These are phyloP conservation scores for Chondrilla cf. caribensis DNA, from an alignment of 37 sponge, comb jelly and placozoan species.

Conservation along the genomic window DNA sequence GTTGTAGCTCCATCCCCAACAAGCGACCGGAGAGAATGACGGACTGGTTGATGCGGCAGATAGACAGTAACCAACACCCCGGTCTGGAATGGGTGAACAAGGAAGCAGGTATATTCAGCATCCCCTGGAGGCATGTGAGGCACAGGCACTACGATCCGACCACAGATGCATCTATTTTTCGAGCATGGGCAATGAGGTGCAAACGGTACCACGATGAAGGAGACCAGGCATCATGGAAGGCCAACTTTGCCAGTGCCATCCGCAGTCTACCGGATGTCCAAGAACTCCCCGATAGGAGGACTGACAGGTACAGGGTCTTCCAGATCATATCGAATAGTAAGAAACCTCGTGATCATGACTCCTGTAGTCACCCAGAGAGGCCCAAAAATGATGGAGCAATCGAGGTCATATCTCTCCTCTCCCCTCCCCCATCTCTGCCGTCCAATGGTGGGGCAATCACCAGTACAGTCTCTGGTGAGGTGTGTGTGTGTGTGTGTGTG, in stretches of 20 bases:
- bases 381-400: too few relatives aligned
- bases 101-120: conserved; percentile 17
- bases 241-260: conserved; percentile 30
- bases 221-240: conserved; percentile 31
- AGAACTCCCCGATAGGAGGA: conserved; percentile 1
- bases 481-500: background rate
- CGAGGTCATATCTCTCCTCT: too few relatives aligned
- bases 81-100: conserved; percentile 24
- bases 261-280: conserved; percentile 28
- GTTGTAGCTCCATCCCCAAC: conserved; percentile 12
- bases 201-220: conserved; percentile 12
- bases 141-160: background rate
- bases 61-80: conserved; percentile 19
- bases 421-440: too few relatives aligned
- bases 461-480: background rate
- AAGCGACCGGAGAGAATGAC: conserved; percentile 21
- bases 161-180: conserved; percentile 28
- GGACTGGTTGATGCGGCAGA: conserved; percentile 20
- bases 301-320: conserved; percentile 19
- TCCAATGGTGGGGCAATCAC: too few relatives aligned
- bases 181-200: conserved; percentile 28
- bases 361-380: background rate
- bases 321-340: background rate
- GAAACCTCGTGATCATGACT: too few relatives aligned
- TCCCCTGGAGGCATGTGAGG: conserved; percentile 31